A percentile compares a stretch with the other conserved stretches of the same genome.
phyloP scores from a whole-genome alignment of 2,113 vertebrate genomes.

The Glaucomys volans region DNA sequence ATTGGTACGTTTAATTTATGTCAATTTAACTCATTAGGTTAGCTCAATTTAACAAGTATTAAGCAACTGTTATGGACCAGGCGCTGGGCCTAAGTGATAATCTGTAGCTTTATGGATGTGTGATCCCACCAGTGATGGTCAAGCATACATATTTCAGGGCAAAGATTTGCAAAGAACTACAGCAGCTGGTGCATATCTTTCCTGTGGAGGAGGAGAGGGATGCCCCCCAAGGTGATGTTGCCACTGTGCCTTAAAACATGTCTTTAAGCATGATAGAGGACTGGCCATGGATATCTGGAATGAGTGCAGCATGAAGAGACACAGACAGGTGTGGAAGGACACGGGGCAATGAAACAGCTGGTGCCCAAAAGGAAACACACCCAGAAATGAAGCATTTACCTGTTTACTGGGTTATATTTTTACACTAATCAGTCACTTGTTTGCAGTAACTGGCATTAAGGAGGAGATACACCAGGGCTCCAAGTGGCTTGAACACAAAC shows the following conservation, averaged over 20 bases:
- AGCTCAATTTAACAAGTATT: not conserved
- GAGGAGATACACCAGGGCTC: not conserved
- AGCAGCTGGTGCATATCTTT: not conserved
- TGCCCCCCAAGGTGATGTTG: not conserved
- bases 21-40: not conserved
- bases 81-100: not conserved
- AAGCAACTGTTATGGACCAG: not conserved
- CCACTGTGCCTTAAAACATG: not conserved
- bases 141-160: not conserved
- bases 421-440: not conserved
- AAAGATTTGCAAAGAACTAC: not conserved
- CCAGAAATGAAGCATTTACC: slow-evolving; percentile 11
- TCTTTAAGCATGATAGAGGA: not conserved
- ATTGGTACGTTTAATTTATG: not conserved
- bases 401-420: not conserved
- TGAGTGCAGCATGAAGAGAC: not conserved
- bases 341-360: not conserved
- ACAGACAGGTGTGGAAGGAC: not conserved
- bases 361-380: not conserved
- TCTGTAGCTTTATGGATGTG: not conserved
- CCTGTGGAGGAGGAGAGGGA: not conserved
- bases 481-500: not conserved
- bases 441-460: not conserved
- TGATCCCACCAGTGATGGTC: too few relatives aligned
- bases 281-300: not conserved